A percentile compares a stretch with the other conserved stretches of the same genome.
These are phyloP conservation scores for Meda fulgida DNA, from an alignment of 2,797 vertebrate genomes.

Conservation along the genomic window DNA sequence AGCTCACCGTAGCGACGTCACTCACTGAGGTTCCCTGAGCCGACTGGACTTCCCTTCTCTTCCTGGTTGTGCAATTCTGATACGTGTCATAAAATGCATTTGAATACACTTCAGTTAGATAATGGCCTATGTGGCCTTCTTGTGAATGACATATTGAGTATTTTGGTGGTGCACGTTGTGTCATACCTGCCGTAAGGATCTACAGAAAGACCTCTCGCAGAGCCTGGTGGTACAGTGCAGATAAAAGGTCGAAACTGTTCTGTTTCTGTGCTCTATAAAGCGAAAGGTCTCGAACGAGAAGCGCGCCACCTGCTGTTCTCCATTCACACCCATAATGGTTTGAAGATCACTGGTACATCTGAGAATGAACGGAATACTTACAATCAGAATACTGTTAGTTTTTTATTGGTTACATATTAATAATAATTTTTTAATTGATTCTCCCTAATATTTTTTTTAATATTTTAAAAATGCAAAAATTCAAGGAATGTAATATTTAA, in stretches of 20 bases:
- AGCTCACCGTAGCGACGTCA: constrained; percentile 70
- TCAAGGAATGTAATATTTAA: not conserved
- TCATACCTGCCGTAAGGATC: constrained; percentile 66
- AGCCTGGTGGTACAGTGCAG: constrained; percentile 76
- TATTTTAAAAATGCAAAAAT: not conserved
- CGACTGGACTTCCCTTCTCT: constrained; percentile 51
- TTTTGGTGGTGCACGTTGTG: not conserved
- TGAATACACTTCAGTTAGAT: not conserved
- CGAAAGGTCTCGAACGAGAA: constrained; percentile 80
- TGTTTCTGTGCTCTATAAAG: constrained; percentile 64
- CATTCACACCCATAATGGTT: constrained; percentile 71
- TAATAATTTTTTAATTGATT: not conserved
- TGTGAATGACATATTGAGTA: not conserved
- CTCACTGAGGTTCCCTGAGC: constrained; percentile 65
- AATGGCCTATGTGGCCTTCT: not conserved
- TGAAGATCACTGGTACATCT: constrained; percentile 73
- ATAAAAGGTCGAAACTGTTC: constrained; percentile 70
- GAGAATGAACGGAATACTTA: not conserved
- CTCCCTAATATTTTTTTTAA: not conserved
- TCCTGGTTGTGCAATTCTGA: constrained; percentile 69
- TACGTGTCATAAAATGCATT: not conserved
- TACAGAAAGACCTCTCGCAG: constrained; percentile 69
- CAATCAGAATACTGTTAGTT: not conserved
- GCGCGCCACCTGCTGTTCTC: constrained; percentile 68
- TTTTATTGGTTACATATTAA: not conserved